Base-by-base conservation (phyloP, 2,113 vertebrate genomes). In the Urocynchramus pylzowi region DNA sequence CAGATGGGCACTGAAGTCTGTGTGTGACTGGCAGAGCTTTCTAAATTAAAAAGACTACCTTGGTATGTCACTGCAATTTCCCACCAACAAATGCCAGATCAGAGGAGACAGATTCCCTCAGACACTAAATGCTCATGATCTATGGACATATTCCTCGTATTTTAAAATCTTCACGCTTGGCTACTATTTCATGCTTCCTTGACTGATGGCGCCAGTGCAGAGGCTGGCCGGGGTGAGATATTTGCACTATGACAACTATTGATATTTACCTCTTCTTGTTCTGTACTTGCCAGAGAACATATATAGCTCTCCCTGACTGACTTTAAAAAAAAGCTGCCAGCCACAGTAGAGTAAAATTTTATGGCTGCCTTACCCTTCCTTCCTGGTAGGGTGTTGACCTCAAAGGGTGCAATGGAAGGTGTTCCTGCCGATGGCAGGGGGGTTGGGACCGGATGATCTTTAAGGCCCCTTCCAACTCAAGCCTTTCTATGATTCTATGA, bases 81-180 rank as follows among this genome's bases (percentile, higher is more conserved):
- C 35, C 39, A 70, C 39, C 31, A 61, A 74, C 59, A 80, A 87
- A 80, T 0, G 4, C 11, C 50, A 56, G 41, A 92, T 80, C 16
- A 59, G 82, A 88, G 71, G 52, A 86, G 76, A 95, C 68, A 88
- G 50, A 61, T 37, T 89, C 59, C 44, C 19, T 88, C 84, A 85
- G 54, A 86, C 10, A 27, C 33, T 52, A 47, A 91, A 84, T 60
- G 93, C 79, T 84, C 82, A 39, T 71, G 47, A 89, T 84, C 60
- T 91, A 47, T 12, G 44, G 84, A 78, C 60, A 63, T 35, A 69
- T 59, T 89, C 42, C 71, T 67, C 20, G 6, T 63, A 80, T 74
- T 93, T 86, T 41, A 67, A 83, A 88, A 81, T 92, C 75, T 77
- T 90, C 76, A 71, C 41, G 56, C 60, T 84, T 86, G 79, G 56